Conservation (phyloP, 2,797 vertebrate species). For the Scleropages formosus region DNA sequence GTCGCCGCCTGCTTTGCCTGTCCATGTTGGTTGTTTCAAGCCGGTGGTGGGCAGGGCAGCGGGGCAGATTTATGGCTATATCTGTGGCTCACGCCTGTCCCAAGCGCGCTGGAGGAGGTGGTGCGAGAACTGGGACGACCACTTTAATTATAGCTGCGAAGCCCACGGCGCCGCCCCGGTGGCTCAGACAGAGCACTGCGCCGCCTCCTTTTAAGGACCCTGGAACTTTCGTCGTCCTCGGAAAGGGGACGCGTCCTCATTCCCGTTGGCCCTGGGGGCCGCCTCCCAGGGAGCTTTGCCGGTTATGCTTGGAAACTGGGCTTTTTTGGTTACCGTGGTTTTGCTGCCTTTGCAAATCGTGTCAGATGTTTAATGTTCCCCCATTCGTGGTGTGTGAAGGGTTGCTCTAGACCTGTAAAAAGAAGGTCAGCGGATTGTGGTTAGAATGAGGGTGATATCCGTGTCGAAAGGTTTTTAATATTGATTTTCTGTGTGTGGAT, state of each 20-base stretch:
- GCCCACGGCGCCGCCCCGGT: constrained; percentile 55
- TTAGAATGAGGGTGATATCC: no score
- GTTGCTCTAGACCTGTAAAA: no score
- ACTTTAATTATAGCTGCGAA: constrained; percentile 72
- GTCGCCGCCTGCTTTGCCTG: no score
- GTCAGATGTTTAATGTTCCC: neutral
- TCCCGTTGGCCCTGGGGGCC: constrained; percentile 25
- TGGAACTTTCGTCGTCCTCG: constrained; percentile 35
- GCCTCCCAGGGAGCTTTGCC: neutral
- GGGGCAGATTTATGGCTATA: constrained; percentile 29
- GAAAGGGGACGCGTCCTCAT: constrained; percentile 47
- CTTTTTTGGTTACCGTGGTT: constrained; percentile 3
- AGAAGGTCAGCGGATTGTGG: no score
- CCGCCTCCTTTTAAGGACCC: no score
- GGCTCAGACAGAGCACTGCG: constrained; percentile 57
- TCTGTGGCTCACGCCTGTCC: constrained; percentile 10
- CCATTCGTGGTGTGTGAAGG: no score
- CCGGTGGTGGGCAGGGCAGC: constrained; percentile 20
- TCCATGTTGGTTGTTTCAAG: no score
- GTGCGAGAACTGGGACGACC: constrained; percentile 66
- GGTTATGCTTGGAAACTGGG: constrained; percentile 4
- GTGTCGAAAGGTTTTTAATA: no score
- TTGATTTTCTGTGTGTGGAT: no score
- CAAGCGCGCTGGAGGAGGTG: constrained; percentile 36
- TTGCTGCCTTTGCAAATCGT: neutral